Conservation (phyloP, 2,888 invertebrate species). For the Diploptera punctata region DNA sequence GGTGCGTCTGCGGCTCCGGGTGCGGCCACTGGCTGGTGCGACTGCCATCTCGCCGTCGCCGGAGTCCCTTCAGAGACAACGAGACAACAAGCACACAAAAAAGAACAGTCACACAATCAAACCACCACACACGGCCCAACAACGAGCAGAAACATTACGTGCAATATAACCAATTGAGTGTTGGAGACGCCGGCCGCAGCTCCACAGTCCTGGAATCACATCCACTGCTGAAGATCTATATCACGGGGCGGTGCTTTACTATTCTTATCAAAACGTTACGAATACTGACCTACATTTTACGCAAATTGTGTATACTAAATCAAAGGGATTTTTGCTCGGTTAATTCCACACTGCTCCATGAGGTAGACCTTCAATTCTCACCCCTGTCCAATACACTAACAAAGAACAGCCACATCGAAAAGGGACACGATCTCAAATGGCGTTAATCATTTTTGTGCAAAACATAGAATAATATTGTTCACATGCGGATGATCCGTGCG, state of each 20-base stretch:
- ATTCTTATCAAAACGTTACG: no score
- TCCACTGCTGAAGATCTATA: neutral
- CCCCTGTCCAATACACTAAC: conserved; percentile 3
- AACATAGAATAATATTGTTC: conserved; percentile 23
- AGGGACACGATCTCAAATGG: conserved; percentile 20
- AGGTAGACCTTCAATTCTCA: conserved; percentile 11
- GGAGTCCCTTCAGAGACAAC: conserved; percentile 36
- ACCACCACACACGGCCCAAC: conserved; percentile 23
- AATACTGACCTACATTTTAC: no score
- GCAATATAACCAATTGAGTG: neutral
- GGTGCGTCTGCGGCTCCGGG: conserved; percentile 23
- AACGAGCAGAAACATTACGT: conserved; percentile 9
- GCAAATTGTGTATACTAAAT: no score
- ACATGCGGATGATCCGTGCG: conserved; percentile 33
- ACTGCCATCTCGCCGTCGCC: conserved; percentile 34
- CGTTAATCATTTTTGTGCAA: conserved; percentile 34
- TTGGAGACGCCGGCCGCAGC: neutral
- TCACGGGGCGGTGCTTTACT: neutral
- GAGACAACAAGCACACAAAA: conserved; percentile 38
- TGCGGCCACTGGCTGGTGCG: conserved; percentile 30
- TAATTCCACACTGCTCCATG: neutral
- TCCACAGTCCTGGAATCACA: neutral
- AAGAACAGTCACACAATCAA: conserved; percentile 33
- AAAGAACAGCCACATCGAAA: neutral
- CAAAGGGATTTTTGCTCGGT: no score